Base-by-base conservation (phyloP, 2,113 vertebrate species). In the Hyla sarda region DNA sequence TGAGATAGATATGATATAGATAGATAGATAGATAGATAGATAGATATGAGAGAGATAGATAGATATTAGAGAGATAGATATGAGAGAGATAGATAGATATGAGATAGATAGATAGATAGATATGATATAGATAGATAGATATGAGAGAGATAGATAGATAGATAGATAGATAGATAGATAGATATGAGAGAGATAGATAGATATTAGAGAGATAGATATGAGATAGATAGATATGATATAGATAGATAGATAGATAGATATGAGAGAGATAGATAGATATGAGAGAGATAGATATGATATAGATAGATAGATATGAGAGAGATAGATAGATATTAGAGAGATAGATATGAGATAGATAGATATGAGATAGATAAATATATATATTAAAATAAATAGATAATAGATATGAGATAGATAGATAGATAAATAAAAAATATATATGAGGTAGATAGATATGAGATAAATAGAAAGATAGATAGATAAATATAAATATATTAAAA, bases 1-100 rank as follows among this genome's bases (percentile, higher is more conserved):
- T 23, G 48, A 30, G 28, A 67, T 67, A 32, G 52, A 54, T 54
- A 19, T 41, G 3, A 41, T 3, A 41, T 9, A 54, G 16, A 54
- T 54, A 54, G 52, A 67, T 67, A 67, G 62, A 67, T 67, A 30
- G 65, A 69, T 32, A 69, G 65, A 69, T 47, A 47, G 71, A 74
- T 74, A 47, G 23, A 60, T 60, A 60, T 60, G 25, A 12, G 47
- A 48, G 58, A 48, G 52, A 54, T 54, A 54, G 17, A 54, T 54
- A 54, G 2, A 54, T 19, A 54, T 2, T 2, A 19, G 19, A 21
- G 19, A 19, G 17, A 54, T 54, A 54, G 12, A 19, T 19, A 48
- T 3, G n/a, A n/a, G n/a, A n/a, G 11, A 41, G 41, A 41, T 41
- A 41, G 41, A 41, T 41, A 41, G 41, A 41, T 41, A 41, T 3